These are phyloP conservation scores for Heterohyrax brucei DNA, from an alignment of 2,797 vertebrate genomes.

Conservation along the genomic window DNA sequence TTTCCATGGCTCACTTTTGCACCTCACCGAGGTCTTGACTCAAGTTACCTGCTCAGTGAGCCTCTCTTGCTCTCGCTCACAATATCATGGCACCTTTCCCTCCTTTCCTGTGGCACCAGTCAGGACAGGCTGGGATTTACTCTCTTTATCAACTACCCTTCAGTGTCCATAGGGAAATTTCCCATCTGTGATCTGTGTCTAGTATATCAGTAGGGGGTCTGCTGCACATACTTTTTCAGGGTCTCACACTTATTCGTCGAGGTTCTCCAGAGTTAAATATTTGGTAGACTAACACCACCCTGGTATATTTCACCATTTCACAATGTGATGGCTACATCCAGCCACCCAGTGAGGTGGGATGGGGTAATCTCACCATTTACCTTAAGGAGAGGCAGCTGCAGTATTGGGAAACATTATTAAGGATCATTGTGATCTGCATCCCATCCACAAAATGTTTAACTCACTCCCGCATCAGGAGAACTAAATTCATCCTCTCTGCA, in stretches of 20 bases:
- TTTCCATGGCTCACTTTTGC: background rate
- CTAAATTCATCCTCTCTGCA: background rate
- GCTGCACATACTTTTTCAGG: too few species aligned
- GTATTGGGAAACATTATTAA: background rate
- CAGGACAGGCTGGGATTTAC: background rate
- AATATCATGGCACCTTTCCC: too few species aligned
- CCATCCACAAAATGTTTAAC: too few species aligned
- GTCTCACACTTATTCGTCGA: background rate
- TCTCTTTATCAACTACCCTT: background rate
- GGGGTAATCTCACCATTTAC: background rate
- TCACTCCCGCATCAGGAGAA: background rate
- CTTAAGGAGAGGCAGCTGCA: rapidly evolving
- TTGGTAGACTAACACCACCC: rapidly evolving
- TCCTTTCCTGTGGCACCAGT: background rate
- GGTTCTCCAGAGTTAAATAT: rapidly evolving
- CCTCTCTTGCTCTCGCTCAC: background rate
- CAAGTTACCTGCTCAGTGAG: background rate
- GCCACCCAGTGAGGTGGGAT: too few species aligned
- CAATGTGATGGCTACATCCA: background rate
- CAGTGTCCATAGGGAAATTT: background rate
- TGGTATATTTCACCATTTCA: background rate
- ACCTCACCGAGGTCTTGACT: background rate
- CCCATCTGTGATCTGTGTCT: background rate
- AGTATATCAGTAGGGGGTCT: background rate
- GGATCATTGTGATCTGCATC: background rate